Evolutionary conservation across 2,888 invertebrate genomes (phyloP).

Genomic region (Lagria hirta): DNA sequence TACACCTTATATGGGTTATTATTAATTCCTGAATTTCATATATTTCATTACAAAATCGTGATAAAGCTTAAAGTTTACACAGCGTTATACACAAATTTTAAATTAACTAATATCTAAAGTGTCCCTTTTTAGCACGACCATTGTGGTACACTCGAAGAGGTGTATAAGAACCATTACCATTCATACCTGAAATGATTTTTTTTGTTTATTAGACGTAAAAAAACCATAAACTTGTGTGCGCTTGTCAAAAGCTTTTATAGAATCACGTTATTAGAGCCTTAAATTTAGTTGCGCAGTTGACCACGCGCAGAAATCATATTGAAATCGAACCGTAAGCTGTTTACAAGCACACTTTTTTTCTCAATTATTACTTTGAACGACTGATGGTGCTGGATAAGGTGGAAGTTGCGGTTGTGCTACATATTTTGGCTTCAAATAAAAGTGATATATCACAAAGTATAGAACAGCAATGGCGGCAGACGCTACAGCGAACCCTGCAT

Average conservation of each 20-base stretch:
- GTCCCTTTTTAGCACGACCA: conserved; percentile 76
- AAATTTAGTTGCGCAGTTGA: no score
- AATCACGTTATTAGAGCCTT: no score
- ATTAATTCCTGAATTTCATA: conserved; percentile 3
- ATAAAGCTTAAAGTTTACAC: conserved; percentile 18
- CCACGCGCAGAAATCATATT: no score
- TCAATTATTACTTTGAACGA: conserved; percentile 63
- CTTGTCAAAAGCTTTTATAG: not conserved
- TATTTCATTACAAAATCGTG: conserved; percentile 9
- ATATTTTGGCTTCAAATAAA: conserved; percentile 72
- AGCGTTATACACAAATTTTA: conserved; percentile 17
- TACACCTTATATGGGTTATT: no score
- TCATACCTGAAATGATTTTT: conserved; percentile 64
- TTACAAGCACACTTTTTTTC: no score
- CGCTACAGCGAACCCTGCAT: conserved; percentile 66
- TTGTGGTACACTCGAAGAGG: conserved; percentile 81
- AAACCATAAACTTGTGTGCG: conserved; percentile 2
- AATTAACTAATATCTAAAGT: conserved; percentile 72
- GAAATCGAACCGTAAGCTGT: no score
- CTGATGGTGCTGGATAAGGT: conserved; percentile 64
- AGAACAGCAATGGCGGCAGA: conserved; percentile 66
- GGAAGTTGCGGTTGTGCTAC: conserved; percentile 64
- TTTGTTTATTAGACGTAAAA: no score
- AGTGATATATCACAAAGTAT: conserved; percentile 74
- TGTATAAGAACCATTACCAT: conserved; percentile 70